Evolutionary conservation across 2,888 invertebrate species (phyloP).

Genomic region (Calephelis perditalis): DNA sequence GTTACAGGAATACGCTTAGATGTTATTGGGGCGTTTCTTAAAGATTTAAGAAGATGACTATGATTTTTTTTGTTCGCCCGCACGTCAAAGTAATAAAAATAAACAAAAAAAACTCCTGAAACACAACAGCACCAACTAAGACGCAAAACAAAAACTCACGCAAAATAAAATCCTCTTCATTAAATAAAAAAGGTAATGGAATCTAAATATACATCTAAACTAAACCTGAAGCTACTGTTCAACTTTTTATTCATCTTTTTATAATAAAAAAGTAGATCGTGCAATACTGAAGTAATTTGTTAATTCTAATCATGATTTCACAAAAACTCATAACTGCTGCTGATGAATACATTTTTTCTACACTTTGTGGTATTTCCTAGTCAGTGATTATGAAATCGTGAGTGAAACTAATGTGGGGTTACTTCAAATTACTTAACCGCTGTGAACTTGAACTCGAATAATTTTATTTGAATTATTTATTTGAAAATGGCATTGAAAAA

Average conservation of each 20-base stretch:
- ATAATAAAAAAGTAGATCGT: conserved; percentile 1
- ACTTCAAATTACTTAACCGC: conserved; percentile 8
- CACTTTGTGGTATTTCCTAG: conserved; percentile 37
- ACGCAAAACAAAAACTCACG: not conserved
- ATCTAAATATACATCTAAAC: not conserved
- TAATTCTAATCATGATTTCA: conserved; percentile 13
- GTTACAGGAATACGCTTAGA: too few relatives aligned
- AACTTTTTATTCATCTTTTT: not conserved
- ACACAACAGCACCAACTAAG: not conserved
- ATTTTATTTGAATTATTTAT: not conserved
- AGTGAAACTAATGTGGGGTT: conserved; percentile 26
- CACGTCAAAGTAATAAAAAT: too few relatives aligned
- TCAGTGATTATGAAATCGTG: conserved; percentile 41
- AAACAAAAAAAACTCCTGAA: too few relatives aligned
- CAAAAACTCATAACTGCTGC: conserved; percentile 17
- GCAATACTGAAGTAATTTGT: not conserved
- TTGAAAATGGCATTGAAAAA: not conserved
- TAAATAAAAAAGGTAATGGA: not conserved
- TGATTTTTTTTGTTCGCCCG: too few relatives aligned
- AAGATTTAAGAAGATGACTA: too few relatives aligned
- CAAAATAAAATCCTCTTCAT: not conserved
- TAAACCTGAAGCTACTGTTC: not conserved
- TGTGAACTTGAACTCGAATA: conserved; percentile 13
- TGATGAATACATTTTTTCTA: conserved; percentile 28
- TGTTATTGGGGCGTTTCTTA: too few relatives aligned